Conservation (phyloP, 2,888 invertebrate species). For the Aleiodes leptofemur region DNA sequence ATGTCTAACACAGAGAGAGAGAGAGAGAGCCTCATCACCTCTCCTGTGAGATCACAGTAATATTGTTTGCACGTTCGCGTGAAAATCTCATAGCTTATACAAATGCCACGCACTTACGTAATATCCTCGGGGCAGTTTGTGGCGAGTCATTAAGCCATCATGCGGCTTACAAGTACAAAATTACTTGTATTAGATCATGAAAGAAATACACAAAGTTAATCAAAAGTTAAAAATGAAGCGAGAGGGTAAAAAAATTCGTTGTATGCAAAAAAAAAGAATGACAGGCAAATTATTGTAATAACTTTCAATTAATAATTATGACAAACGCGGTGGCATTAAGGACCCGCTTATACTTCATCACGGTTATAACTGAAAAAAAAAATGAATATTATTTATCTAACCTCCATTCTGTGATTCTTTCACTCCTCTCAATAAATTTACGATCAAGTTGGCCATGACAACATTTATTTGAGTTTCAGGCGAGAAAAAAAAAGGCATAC, state of each 20-base stretch:
- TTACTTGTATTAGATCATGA: conserved; percentile 18
- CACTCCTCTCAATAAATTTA: conserved; percentile 3
- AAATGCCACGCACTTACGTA: conserved; percentile 33
- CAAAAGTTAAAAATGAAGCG: background rate
- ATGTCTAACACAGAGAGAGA: conserved; percentile 29
- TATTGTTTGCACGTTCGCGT: conserved; percentile 49
- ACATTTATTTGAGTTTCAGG: conserved; percentile 1
- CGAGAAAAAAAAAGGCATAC: background rate
- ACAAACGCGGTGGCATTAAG: no score
- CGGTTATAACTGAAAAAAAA: background rate
- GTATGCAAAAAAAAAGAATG: conserved; percentile 17
- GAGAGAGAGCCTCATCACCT: conserved; percentile 54
- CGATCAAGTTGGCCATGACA: conserved; percentile 36
- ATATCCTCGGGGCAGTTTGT: conserved; percentile 14
- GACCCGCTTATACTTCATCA: background rate
- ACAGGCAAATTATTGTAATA: background rate
- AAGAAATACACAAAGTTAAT: conserved; percentile 1
- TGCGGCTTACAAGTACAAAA: background rate
- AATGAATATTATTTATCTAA: background rate
- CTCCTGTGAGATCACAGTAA: conserved; percentile 63
- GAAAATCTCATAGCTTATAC: conserved; percentile 48
- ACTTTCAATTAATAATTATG: conserved; percentile 12
- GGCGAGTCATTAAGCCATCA: conserved; percentile 26
- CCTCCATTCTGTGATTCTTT: background rate
- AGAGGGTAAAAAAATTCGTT: background rate